Conservation (phyloP, 2,113 vertebrate species). For the Pan paniscus region DNA sequence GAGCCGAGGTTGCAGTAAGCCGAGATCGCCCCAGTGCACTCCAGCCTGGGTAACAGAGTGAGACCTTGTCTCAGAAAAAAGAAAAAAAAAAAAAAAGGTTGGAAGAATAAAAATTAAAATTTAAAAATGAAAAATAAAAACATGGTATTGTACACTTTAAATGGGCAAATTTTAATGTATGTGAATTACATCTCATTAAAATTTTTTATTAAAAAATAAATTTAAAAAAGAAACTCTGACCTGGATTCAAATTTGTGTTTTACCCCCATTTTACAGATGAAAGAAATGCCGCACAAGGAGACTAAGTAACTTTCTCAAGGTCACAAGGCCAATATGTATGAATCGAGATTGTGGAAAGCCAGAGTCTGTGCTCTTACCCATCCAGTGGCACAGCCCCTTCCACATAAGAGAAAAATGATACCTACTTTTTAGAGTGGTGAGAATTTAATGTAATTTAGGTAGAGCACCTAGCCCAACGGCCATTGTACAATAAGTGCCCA, state of each 20-base stretch:
- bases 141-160: too few species aligned
- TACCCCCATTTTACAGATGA: background rate
- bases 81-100: too few species aligned
- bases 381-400: accelerated
- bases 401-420: background rate
- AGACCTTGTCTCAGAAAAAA: too few species aligned
- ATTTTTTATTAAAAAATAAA: too few species aligned
- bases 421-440: background rate
- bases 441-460: background rate
- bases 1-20: too few species aligned
- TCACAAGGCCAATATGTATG: background rate
- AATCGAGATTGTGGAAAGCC: background rate
- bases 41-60: too few species aligned
- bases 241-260: background rate
- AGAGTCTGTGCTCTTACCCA: background rate
- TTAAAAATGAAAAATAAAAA: too few species aligned
- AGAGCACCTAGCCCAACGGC: background rate
- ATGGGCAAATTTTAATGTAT: too few species aligned
- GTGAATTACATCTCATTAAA: too few species aligned
- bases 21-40: too few species aligned
- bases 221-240: too few species aligned
- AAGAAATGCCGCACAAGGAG: background rate
- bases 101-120: too few species aligned
- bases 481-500: accelerated
- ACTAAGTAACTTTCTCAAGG: background rate